Conservation (phyloP, 2,888 invertebrate species). For the Macaria liturata region DNA sequence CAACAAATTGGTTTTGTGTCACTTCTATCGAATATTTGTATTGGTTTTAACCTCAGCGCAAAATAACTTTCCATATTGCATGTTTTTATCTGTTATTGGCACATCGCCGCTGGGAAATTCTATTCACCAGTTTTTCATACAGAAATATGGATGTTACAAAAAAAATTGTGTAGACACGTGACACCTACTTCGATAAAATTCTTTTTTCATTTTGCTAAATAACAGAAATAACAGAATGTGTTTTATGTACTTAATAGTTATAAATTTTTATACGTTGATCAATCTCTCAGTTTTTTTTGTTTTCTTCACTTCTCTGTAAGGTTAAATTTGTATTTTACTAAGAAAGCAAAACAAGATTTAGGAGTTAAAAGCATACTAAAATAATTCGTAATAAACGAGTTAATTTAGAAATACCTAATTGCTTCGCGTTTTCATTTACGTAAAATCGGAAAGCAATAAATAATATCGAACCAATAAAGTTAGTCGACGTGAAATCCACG, state of each 20-base stretch:
- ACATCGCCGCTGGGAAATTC: constrained; percentile 39
- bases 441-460: neutral
- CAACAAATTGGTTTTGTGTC: constrained; percentile 64
- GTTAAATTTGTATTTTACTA: no score
- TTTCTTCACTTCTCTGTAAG: no score
- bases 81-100: constrained; percentile 49
- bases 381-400: no score
- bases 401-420: no score
- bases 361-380: no score
- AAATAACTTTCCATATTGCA: constrained; percentile 53
- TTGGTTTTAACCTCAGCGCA: constrained; percentile 72
- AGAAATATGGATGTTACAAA: constrained; percentile 6
- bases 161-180: neutral
- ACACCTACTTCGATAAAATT: neutral
- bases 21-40: constrained; percentile 67
- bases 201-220: no score
- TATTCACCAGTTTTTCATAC: constrained; percentile 35
- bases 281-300: no score
- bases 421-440: no score
- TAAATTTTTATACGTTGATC: no score
- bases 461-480: constrained; percentile 5
- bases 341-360: no score
- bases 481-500: constrained; percentile 1
- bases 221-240: no score
- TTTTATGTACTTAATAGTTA: no score